Percentiles rank a stretch among this genome's conserved stretches.
These are phyloP conservation scores for Myathropa florea DNA, from an alignment of 2,888 invertebrate species.

Conservation along the genomic window DNA sequence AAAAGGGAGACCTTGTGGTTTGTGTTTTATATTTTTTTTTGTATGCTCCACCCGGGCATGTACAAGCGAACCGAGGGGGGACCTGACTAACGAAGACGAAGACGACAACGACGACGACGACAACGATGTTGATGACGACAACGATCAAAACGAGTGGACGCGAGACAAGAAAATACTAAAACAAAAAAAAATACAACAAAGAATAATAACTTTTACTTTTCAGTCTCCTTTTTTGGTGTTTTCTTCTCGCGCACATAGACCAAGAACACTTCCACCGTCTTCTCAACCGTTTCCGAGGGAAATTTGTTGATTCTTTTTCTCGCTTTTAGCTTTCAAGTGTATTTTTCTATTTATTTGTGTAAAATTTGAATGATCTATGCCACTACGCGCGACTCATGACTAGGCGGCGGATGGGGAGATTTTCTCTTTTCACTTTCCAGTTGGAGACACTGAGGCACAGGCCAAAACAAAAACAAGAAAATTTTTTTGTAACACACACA, in stretches of 20 bases:
- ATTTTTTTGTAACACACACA: neutral
- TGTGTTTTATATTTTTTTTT: neutral
- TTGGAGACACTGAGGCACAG: conserved; percentile 40
- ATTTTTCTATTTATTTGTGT: conserved; percentile 7
- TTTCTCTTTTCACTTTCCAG: conserved; percentile 70
- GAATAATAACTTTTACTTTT: conserved; percentile 65
- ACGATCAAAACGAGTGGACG: neutral
- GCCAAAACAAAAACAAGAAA: conserved; percentile 6
- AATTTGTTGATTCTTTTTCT: conserved; percentile 21
- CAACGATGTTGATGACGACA: conserved; percentile 9
- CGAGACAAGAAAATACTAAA: conserved; percentile 10
- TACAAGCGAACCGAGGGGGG: neutral
- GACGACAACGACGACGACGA: conserved; percentile 4
- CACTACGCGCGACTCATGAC: neutral
- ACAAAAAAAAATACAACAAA: conserved; percentile 36
- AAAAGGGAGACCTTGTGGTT: conserved; percentile 38
- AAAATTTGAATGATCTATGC: conserved; percentile 26
- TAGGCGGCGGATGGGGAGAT: conserved; percentile 9
- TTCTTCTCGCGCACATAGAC: conserved; percentile 1
- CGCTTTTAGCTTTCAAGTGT: neutral
- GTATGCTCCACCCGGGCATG: neutral
- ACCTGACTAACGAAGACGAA: conserved; percentile 10
- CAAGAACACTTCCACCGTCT: neutral
- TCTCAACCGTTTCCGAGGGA: conserved; percentile 19
- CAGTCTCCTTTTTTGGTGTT: conserved; percentile 52